Conservation (phyloP, 2,888 invertebrate species). For the Drepanosiphum platanoidis region DNA sequence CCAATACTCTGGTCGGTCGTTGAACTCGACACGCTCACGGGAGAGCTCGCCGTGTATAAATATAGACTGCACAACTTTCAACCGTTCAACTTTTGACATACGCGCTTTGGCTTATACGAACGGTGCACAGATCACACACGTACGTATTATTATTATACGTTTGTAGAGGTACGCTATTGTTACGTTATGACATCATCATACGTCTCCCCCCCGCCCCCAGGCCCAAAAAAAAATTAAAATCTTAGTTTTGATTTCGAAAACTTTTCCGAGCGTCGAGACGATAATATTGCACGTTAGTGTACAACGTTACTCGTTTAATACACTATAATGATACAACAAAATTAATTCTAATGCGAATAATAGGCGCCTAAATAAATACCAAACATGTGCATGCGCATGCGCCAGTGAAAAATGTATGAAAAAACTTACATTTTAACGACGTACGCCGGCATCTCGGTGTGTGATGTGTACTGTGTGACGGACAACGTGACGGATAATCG, state of each 20-base stretch:
- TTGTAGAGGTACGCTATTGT: not conserved
- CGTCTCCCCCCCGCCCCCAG: no score
- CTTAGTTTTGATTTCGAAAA: not conserved
- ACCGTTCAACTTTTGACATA: conserved; percentile 43
- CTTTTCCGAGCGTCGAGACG: not conserved
- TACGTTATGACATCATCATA: not conserved
- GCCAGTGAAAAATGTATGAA: not conserved
- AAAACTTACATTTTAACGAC: conserved; percentile 61
- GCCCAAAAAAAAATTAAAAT: not conserved
- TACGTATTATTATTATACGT: not conserved
- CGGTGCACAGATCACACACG: not conserved
- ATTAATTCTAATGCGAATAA: not conserved
- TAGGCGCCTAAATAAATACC: not conserved
- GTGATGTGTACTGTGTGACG: not conserved
- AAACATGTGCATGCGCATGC: not conserved
- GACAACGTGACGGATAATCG: not conserved
- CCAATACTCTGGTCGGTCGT: conserved; percentile 51
- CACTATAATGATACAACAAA: not conserved
- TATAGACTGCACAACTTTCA: conserved; percentile 53
- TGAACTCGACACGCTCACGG: conserved; percentile 51
- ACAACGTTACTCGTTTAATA: not conserved
- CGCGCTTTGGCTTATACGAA: not conserved
- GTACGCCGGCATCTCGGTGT: conserved; percentile 50
- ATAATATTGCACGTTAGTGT: not conserved
- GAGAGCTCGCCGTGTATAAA: conserved; percentile 49